Conservation (phyloP, 1,140 invertebrate genomes). For the Drosophila aff. region DNA sequence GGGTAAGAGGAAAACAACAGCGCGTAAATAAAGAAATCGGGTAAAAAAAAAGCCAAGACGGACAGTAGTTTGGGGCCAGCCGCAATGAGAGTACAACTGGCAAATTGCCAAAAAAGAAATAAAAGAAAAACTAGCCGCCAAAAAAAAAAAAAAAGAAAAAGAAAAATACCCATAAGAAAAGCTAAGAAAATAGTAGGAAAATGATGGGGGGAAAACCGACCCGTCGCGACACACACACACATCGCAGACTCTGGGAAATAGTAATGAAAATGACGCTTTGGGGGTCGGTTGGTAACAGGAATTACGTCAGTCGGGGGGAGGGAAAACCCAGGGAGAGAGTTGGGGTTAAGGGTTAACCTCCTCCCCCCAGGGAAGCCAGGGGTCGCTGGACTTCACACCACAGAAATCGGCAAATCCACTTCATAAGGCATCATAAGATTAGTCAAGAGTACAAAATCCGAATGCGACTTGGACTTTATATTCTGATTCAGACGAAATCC, state of each 20-base stretch:
- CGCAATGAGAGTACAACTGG: constrained; percentile 41
- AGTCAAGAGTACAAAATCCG: constrained; percentile 42
- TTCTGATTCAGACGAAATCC: constrained; percentile 45
- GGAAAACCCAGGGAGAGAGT: neutral
- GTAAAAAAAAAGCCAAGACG: constrained; percentile 24
- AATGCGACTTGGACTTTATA: constrained; percentile 42
- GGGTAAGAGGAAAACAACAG: neutral
- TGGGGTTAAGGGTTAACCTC: constrained; percentile 37
- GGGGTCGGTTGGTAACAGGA: neutral
- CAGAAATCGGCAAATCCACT: constrained; percentile 9
- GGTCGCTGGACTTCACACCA: constrained; percentile 19
- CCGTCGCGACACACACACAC: constrained; percentile 30
- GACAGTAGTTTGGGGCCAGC: constrained; percentile 49
- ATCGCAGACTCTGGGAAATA: constrained; percentile 3
- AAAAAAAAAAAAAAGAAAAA: constrained; percentile 1
- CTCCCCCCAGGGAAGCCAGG: neutral
- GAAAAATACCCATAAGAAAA: constrained; percentile 7
- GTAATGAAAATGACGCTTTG: neutral
- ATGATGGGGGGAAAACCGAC: constrained; percentile 26
- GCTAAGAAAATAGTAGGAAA: constrained; percentile 31
- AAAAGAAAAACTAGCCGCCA: constrained; percentile 26
- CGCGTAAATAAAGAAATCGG: constrained; percentile 70
- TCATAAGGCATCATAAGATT: constrained; percentile 15
- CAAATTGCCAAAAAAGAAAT: constrained; percentile 41
- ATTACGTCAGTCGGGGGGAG: constrained; percentile 57